Evolutionary conservation across 2,113 vertebrate species (phyloP), one percentile per base, ranked within the genome.

Genomic region (Alethe castanea): DNA sequence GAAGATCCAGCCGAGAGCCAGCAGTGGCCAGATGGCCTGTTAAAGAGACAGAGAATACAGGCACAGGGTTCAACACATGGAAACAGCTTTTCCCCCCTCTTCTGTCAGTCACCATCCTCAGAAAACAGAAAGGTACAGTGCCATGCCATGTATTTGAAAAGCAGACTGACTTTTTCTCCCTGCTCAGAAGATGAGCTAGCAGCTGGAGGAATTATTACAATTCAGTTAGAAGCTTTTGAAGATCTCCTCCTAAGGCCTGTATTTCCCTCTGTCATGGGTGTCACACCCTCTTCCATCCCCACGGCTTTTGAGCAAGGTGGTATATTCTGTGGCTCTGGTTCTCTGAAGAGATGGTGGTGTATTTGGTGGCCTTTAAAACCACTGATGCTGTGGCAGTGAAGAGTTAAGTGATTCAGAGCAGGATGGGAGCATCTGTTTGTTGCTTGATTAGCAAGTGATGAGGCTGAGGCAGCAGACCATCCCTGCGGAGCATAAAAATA

Each of bases 1-100:
- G 15, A 99, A 99, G 67, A 99, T 96, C 99, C 99, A 99, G 42
- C 99, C 99, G 0, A 99, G 98, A 65, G 98, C 98, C 94, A 99
- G 87, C 48, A 99, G 98, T 14, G 99, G 97, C 98, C 98, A 99
- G 2, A 98, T 97, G 74, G 99, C 98, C 99, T 99, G 93, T 62
- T 28, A 78, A 59, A 36, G 83, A 91, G 83, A 77, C 95, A 92
- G 69, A 69, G 79, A 70, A 69, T 11, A 88, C 80, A 81, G 11
- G 20, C 16, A 64, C 8, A 12, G 36, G 19, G 66, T 62, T 82
- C 29, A 82, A 36, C 24, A 47, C 33, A 8, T 0, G 6, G 50
- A 5, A 84, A 42, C 10, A 5, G 33, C 45, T 38, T 36, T 61
- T n/a, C 20, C 23, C 23, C 26, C 57, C 36, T 59, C 14, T 23